Evolutionary conservation across 2,888 invertebrate species (phyloP).

Genomic region (Adelphocoris suturalis): DNA sequence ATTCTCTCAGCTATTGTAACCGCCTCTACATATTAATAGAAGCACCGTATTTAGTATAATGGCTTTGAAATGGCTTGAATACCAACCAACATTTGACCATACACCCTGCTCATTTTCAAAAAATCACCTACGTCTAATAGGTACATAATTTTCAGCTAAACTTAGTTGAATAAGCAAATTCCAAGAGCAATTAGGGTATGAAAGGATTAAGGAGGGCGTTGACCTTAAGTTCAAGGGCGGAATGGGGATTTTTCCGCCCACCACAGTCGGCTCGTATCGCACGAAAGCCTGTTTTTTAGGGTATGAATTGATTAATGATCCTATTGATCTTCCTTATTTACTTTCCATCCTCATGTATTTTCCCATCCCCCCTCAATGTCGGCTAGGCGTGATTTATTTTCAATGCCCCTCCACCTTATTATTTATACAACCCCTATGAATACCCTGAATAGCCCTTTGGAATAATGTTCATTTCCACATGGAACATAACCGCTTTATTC

Average conservation of each 20-base stretch:
- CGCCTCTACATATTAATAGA: too few relatives aligned
- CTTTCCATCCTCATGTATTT: conserved; percentile 22
- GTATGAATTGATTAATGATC: conserved; percentile 33
- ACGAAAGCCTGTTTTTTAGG: conserved; percentile 26
- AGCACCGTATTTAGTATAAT: too few relatives aligned
- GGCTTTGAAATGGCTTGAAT: too few relatives aligned
- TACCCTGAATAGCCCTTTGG: conserved; percentile 25
- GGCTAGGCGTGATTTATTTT: background rate
- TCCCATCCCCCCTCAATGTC: background rate
- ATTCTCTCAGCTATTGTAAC: too few relatives aligned
- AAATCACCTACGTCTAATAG: too few relatives aligned
- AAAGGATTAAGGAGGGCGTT: background rate
- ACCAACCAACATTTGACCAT: too few relatives aligned
- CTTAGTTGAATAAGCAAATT: too few relatives aligned
- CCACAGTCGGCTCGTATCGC: background rate
- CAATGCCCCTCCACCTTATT: conserved; percentile 19
- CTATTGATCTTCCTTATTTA: conserved; percentile 34
- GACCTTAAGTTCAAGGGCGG: conserved; percentile 6
- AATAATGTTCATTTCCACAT: background rate
- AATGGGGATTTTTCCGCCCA: background rate
- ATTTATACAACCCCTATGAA: conserved; percentile 36
- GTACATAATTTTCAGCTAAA: too few relatives aligned
- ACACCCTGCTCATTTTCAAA: too few relatives aligned
- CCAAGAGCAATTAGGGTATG: background rate
- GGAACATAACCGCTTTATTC: background rate